A percentile compares a stretch with the other conserved stretches of the same genome.
These are phyloP conservation scores for Chascanopsetta lugubris DNA, from an alignment of 2,113 vertebrate genomes.

Conservation along the genomic window DNA sequence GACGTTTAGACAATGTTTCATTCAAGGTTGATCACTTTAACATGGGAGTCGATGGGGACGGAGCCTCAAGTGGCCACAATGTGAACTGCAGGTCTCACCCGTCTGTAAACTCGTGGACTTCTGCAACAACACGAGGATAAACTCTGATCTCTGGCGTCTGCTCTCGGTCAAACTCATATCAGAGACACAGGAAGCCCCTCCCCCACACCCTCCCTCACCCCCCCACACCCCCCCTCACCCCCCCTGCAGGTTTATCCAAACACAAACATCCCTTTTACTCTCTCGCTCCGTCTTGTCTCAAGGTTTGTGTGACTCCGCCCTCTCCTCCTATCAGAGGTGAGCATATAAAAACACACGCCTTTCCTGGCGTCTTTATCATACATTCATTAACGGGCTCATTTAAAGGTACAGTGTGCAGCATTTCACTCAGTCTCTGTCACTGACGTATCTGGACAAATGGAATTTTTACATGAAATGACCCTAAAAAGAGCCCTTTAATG, in stretches of 20 bases:
- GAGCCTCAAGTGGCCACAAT: no score
- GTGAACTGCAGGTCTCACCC: no score
- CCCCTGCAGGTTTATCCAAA: slow-evolving; percentile 40
- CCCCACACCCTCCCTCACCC: slow-evolving; percentile 26
- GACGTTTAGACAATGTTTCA: no score
- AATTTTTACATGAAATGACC: no score
- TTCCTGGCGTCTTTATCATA: neutral
- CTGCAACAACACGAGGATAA: neutral
- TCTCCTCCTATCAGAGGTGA: neutral
- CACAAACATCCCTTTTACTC: slow-evolving; percentile 58
- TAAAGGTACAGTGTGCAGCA: no score
- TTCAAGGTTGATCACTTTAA: no score
- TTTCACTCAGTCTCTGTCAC: no score
- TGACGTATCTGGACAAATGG: neutral
- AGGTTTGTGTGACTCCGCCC: slow-evolving; percentile 22
- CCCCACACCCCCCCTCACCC: neutral
- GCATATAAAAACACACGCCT: slow-evolving; percentile 7
- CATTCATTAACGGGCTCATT: no score
- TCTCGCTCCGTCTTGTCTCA: slow-evolving; percentile 13
- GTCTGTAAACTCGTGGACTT: no score
- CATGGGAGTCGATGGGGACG: no score
- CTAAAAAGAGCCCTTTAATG: no score
- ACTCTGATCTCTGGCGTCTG: slow-evolving; percentile 28
- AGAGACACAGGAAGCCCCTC: slow-evolving; percentile 46
- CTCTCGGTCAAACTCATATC: slow-evolving; percentile 31